phyloP scores from a whole-genome alignment of 2,113 vertebrate species.

The Xiphorhynchus elegans region DNA sequence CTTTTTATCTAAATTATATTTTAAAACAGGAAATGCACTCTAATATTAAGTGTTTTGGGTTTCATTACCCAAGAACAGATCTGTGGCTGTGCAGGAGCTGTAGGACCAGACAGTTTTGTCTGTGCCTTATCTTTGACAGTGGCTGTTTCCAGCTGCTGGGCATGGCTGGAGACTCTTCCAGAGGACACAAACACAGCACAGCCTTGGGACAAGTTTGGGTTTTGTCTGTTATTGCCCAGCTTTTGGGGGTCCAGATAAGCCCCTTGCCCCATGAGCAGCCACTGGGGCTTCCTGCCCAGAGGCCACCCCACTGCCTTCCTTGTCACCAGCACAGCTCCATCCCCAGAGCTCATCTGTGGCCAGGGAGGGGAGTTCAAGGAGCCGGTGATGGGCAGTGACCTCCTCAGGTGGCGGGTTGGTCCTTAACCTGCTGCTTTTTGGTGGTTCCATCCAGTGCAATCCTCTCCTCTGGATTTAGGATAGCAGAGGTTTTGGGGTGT shows the following conservation, averaged over 20 bases:
- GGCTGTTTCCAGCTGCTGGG: background rate
- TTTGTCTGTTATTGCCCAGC: background rate
- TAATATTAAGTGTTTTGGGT: background rate
- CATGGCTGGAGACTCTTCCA: background rate
- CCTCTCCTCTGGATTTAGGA: background rate
- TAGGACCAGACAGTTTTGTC: background rate
- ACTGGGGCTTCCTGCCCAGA: background rate
- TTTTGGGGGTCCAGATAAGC: background rate
- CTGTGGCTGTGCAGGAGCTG: background rate
- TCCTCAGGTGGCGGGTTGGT: background rate
- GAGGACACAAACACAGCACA: background rate
- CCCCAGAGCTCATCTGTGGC: background rate
- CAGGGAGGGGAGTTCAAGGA: background rate
- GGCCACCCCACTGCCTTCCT: rapidly evolving
- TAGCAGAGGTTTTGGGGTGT: background rate
- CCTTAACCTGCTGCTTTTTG: background rate
- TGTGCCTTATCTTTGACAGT: background rate
- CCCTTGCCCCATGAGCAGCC: background rate
- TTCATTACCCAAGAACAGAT: background rate
- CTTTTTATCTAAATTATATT: background rate
- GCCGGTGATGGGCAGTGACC: background rate
- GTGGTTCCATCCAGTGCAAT: rapidly evolving
- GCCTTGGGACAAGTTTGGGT: background rate
- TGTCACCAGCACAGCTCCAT: background rate
- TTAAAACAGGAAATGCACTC: background rate